Base-by-base conservation (phyloP, 2,888 invertebrate species). In the Protonemura montana region DNA sequence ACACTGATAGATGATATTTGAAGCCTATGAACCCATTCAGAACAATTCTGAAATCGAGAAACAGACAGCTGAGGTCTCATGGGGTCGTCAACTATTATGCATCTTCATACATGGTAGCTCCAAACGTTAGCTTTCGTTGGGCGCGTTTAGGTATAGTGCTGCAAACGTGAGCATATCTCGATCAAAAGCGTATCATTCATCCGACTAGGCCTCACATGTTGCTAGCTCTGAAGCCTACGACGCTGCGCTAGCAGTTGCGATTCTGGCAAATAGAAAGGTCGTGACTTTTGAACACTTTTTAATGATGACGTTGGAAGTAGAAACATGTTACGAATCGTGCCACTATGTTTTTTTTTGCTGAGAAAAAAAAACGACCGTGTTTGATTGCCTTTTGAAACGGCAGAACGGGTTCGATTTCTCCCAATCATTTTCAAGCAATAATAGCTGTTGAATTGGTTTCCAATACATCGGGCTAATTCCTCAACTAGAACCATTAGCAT, bases 1-100 rank as follows among this genome's bases (percentile, higher is more conserved):
- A 84, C 84, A 84, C 29, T 59, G 84, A 84, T 84, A 28, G 76
- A 84, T 84, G 84, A 76, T 59, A 59, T 59, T 59, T 59, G 29
- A 28, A 84, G 84, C 84, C 76, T 76, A 76, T 59, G 84, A 84
- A 84, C 84, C 84, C 84, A 76, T 83, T 83, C 42, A 83, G 83
- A 83, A 83, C 83, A 83, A 83, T 83, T 26, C 42, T 42, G 28
- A 28, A 30, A 42, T 83, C 83, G 41, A 42, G 42, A 83, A 83
- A 83, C 42, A 83, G 83, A 83, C 83, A 83, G 83, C 30, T 59
- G 81, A 83, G 42, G 42, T 42, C 83, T 26, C 83, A 10, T 41
- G 83, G 26, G 83, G 41, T 76, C 59, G 59, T 78, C 78, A 78
- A 26, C 28, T 81, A 28, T 29, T 29, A 81, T 81, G 30, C 81